Evolutionary conservation across 64 coral and sea anemone species (phyloP).

Genomic region (Porites lutea): DNA sequence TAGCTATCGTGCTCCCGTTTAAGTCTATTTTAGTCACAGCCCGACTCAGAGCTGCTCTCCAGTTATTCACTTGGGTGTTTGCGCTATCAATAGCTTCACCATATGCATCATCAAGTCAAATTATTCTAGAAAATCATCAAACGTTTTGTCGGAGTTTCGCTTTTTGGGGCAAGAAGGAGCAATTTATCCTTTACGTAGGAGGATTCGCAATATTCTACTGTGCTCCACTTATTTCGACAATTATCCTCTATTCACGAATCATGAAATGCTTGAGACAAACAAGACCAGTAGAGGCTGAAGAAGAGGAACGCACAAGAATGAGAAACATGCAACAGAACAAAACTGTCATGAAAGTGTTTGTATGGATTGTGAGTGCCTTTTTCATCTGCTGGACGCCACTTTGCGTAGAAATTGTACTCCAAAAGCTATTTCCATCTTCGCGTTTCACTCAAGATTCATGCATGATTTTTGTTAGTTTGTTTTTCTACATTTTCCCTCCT

Average conservation of each 20-base stretch:
- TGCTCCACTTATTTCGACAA: not conserved
- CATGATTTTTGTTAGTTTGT: not conserved
- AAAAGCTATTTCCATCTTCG: not conserved
- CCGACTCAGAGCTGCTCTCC: not conserved
- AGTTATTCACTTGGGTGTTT: constrained; percentile 2
- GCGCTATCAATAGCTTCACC: not conserved
- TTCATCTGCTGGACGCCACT: constrained; percentile 24
- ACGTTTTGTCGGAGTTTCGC: not conserved
- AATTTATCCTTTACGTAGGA: not conserved
- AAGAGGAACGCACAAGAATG: not conserved
- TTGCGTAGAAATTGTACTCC: not conserved
- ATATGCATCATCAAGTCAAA: not conserved
- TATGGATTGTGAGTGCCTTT: not conserved
- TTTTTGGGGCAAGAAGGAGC: not conserved
- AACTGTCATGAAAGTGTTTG: not conserved
- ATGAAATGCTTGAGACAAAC: constrained; percentile 2
- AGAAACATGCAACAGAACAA: not conserved
- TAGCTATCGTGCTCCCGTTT: constrained; percentile 16
- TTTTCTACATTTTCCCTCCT: constrained; percentile 22
- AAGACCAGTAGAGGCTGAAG: not conserved
- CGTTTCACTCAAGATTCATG: not conserved
- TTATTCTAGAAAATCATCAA: not conserved
- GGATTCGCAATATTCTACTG: not conserved
- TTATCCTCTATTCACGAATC: not conserved
- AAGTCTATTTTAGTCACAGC: not conserved